These are phyloP conservation scores for Hydrocynus forskahlii DNA, from an alignment of 2,797 vertebrate genomes.

Conservation along the genomic window DNA sequence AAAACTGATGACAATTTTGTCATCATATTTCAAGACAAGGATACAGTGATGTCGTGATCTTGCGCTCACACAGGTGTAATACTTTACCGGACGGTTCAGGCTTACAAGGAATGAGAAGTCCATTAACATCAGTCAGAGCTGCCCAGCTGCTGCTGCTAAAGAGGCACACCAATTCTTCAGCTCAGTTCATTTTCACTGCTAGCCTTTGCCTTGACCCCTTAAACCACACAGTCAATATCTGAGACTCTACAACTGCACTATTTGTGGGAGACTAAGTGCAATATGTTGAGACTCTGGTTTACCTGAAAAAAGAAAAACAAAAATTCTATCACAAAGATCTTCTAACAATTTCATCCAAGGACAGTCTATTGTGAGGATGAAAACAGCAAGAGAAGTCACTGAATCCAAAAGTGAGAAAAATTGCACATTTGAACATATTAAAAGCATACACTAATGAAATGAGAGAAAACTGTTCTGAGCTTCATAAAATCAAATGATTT, in stretches of 20 bases:
- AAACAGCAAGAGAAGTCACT: neutral
- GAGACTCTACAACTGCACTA: neutral
- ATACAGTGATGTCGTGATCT: slow-evolving; percentile 40
- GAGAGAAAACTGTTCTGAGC: too few species aligned
- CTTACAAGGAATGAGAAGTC: slow-evolving; percentile 18
- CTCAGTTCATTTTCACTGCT: slow-evolving; percentile 16
- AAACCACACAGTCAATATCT: neutral
- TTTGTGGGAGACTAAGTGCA: neutral
- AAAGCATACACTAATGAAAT: too few species aligned
- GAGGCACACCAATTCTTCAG: slow-evolving; percentile 28
- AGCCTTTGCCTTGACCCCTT: slow-evolving; percentile 20
- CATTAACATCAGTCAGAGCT: slow-evolving; percentile 35
- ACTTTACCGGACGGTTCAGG: slow-evolving; percentile 24
- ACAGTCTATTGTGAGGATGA: neutral
- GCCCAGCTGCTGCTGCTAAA: neutral
- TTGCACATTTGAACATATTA: neutral
- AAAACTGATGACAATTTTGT: slow-evolving; percentile 41
- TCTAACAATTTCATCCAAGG: neutral
- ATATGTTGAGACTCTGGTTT: neutral
- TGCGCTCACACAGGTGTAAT: slow-evolving; percentile 15
- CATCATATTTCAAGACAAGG: slow-evolving; percentile 44
- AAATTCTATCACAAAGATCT: neutral
- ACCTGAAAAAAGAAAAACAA: neutral
- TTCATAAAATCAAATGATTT: too few species aligned
- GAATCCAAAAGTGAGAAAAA: neutral